These are phyloP conservation scores for Dascillus cervinus DNA, from an alignment of 2,888 invertebrate genomes.

Conservation along the genomic window DNA sequence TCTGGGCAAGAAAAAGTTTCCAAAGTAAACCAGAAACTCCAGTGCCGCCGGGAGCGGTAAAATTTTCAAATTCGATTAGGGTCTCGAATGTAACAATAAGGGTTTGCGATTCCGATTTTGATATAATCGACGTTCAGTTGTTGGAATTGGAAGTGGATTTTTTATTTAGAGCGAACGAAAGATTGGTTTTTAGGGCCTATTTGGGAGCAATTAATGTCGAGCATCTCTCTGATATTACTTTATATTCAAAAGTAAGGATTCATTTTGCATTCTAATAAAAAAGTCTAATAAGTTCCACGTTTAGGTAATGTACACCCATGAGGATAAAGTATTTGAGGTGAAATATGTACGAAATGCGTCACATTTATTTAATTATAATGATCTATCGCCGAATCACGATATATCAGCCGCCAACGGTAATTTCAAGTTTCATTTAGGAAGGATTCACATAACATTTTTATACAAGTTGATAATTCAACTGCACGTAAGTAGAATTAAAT, in stretches of 20 bases:
- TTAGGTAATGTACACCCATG: conserved; percentile 67
- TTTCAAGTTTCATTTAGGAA: conserved; percentile 60
- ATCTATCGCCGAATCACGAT: conserved; percentile 44
- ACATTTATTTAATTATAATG: conserved; percentile 45
- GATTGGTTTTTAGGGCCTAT: conserved; percentile 64
- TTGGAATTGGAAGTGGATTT: conserved; percentile 66
- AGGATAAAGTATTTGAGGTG: conserved; percentile 71
- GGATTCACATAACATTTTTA: conserved; percentile 63
- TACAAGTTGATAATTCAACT: conserved; percentile 56
- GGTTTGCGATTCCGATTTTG: conserved; percentile 63
- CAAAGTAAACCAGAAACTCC: conserved; percentile 47
- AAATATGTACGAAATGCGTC: conserved; percentile 68
- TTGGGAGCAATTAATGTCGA: conserved; percentile 61
- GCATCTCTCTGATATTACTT: conserved; percentile 63
- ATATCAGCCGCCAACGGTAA: conserved; percentile 59
- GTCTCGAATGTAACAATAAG: conserved; percentile 53
- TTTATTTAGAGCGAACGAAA: conserved; percentile 68
- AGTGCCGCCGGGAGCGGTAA: conserved; percentile 67
- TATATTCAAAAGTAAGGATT: conserved; percentile 60
- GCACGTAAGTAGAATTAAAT: conserved; percentile 44
- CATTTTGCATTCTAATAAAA: conserved; percentile 2
- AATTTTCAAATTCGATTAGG: conserved; percentile 64
- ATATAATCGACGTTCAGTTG: conserved; percentile 59
- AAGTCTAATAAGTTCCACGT: conserved; percentile 9
- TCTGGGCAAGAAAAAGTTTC: conserved; percentile 10